Base-by-base conservation (phyloP, 2,888 invertebrate genomes). In the Osmoderma eremita region DNA sequence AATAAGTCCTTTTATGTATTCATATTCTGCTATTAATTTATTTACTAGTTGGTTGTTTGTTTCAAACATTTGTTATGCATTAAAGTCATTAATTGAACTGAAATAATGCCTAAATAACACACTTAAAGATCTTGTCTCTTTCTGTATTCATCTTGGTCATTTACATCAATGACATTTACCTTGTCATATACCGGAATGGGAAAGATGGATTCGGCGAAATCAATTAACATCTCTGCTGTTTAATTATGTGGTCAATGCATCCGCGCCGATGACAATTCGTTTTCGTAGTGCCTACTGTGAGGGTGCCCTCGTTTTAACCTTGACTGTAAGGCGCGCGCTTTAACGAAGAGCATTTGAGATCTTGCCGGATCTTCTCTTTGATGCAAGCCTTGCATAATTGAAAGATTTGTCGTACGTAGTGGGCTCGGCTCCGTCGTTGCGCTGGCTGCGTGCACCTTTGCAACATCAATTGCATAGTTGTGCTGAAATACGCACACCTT, bases 191-290 rank as follows among this genome's bases (percentile, higher is more conserved):
- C 17, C 42, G 42, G 12, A 42, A 13, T 6, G 42, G 5, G 1
- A 17, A 42, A 15, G 12, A 12, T 42, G 17, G 6, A 42, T 42
- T 42, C 42, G 8, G 17, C 42, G 15, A 17, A 42, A 42, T 42
- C 42, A 42, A 42, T 42, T 42, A 42, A 17, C 42, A 42, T 42
- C 42, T 42, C n/a, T 13, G 50, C 22, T 13, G 24, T 50, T 50
- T 50, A 50, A 50, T 50, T 50, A 50, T 50, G 50, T 50, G 50
- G 50, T 50, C 50, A 50, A 50, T 50, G 50, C 20, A 50, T 50
- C 50, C 22, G 20, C 22, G 50, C 24, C 15, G 42, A 50, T 50
- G 50, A 24, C 50, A 22, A 22, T 50, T 24, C 22, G 50, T 50
- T 22, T 50, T 24, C 22, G 12, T 6, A 8, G 30, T 38, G 38